Evolutionary conservation across 2,113 vertebrate genomes (phyloP), one percentile per base, ranked within the genome.

Genomic region (Nibea coibor): DNA sequence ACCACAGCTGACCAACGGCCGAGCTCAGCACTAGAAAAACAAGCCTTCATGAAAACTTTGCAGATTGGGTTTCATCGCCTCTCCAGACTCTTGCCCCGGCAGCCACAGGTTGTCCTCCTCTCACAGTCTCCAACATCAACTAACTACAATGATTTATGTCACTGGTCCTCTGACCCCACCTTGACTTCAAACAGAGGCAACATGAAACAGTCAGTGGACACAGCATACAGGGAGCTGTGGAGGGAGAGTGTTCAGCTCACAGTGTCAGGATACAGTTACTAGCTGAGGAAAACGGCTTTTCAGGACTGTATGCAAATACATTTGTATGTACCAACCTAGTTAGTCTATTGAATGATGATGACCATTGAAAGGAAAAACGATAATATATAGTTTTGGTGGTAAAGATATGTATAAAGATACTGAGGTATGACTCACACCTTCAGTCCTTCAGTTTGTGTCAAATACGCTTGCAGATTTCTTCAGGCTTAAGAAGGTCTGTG

Each of bases 11-110:
- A 93, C 93, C 88, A 85, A 90, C 72, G 85, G 87, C 87, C 79
- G 67, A 22, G 82, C 86, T 87, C 61, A 75, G 87, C 83, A 85
- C 93, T 95, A 93, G 85, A 66, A 95, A 96, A 96, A 95, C 93
- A 96, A 94, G 88, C 75, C 91, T 88, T 91, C 62, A 77, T 85
- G 74, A 94, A 90, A 90, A 93, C 90, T 95, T 93, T 92, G 80
- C 88, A 90, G 96, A 96, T 97, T 94, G 89, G 91, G 94, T 97
- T 97, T 97, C 96, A 96, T 89, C 80, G 93, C 91, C 79, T 91
- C 88, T 62, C 39, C 81, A 87, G 84, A 83, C 87, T 92, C 82
- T 53, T 53, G 58, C 77, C 72, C 80, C 43, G 4, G 61, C 63
- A 76, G 64, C 54, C 47, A 54, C 75, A 48, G 62, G 58, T 75